These are phyloP conservation scores for Aphis gossypii DNA, from an alignment of 1,140 invertebrate genomes.

Conservation along the genomic window DNA sequence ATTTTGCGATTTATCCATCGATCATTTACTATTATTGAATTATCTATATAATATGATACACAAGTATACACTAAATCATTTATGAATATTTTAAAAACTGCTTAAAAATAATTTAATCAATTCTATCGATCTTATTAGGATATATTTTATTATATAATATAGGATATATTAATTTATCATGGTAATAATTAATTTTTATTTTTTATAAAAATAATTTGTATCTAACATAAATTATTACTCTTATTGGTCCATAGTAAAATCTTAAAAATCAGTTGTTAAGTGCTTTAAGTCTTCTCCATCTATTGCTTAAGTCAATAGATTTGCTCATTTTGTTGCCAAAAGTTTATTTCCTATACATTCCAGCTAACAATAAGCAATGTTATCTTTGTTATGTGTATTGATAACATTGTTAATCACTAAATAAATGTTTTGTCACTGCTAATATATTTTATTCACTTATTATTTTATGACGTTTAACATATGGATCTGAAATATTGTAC, in stretches of 20 bases:
- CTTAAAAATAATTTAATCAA: neutral
- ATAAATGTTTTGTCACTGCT: neutral
- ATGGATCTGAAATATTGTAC: conserved; percentile 27
- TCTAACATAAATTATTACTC: neutral
- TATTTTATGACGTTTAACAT: neutral
- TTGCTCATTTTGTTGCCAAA: conserved; percentile 38
- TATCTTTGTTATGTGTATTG: neutral
- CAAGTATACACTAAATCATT: neutral
- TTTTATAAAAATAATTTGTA: neutral
- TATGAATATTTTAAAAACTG: neutral
- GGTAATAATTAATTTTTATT: neutral
- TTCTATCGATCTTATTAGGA: conserved; percentile 1
- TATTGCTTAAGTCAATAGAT: conserved; percentile 14
- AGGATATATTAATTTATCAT: neutral
- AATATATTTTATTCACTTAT: neutral
- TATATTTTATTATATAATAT: neutral
- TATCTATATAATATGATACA: neutral
- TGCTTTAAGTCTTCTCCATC: neutral
- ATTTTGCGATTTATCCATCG: neutral
- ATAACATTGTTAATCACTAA: neutral
- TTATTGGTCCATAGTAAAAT: neutral
- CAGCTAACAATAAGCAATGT: neutral
- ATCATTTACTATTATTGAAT: neutral
- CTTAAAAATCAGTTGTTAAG: neutral
- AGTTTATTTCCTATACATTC: conserved; percentile 36